These are phyloP conservation scores for Leucophenga varia DNA, from an alignment of 1,140 invertebrate genomes.

Conservation along the genomic window DNA sequence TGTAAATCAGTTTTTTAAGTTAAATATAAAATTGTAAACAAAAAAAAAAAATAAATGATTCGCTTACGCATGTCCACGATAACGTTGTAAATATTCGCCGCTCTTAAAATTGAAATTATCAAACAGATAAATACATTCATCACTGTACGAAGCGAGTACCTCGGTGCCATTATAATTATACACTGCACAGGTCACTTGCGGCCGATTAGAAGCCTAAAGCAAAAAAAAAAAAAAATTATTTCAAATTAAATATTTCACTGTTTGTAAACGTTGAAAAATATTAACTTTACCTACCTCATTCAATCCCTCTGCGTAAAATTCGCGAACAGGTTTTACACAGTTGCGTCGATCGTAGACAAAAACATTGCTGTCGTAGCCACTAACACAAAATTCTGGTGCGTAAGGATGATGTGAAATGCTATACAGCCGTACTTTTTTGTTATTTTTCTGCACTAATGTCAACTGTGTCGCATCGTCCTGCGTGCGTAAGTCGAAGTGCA, in stretches of 20 bases:
- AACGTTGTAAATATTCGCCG: slow-evolving; percentile 70
- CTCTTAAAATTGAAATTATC: slow-evolving; percentile 62
- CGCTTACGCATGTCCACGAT: slow-evolving; percentile 68
- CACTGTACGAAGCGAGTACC: slow-evolving; percentile 89
- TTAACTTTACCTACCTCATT: slow-evolving; percentile 28
- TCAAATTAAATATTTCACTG: slow-evolving; percentile 1
- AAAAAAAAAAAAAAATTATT: not conserved
- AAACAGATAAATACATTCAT: slow-evolving; percentile 92
- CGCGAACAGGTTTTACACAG: slow-evolving; percentile 55
- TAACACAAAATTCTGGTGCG: slow-evolving; percentile 79
- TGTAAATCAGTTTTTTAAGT: not conserved
- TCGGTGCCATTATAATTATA: slow-evolving; percentile 91
- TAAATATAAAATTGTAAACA: not conserved
- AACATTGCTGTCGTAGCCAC: slow-evolving; percentile 68
- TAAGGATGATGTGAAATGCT: slow-evolving; percentile 84
- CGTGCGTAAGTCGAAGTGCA: slow-evolving; percentile 78
- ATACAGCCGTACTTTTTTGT: slow-evolving; percentile 69
- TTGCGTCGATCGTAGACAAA: slow-evolving; percentile 74
- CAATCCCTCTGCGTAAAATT: slow-evolving; percentile 56
- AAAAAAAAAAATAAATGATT: not conserved
- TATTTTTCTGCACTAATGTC: not conserved
- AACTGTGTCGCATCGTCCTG: slow-evolving; percentile 34
- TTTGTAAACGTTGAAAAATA: slow-evolving; percentile 5
- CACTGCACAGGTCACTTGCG: slow-evolving; percentile 81
- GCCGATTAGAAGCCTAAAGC: slow-evolving; percentile 9